phyloP scores from a whole-genome alignment of 2,888 invertebrate species.

The Sphinx pinastri region DNA sequence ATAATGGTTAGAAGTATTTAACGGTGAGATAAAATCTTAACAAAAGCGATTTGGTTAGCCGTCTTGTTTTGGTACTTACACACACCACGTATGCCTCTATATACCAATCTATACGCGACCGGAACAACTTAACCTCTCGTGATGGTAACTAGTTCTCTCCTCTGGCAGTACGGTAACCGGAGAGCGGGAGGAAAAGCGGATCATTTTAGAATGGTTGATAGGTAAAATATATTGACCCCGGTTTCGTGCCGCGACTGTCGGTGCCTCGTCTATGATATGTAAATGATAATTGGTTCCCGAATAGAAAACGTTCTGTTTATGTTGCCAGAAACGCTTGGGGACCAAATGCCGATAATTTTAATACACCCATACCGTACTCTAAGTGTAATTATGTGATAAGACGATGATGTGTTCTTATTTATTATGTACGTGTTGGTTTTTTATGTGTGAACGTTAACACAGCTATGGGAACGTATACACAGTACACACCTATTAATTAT shows the following conservation, averaged over 20 bases:
- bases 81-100: conserved; percentile 76
- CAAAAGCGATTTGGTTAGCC: conserved; percentile 82
- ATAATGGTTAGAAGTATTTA: conserved; percentile 82
- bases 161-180: conserved; percentile 38
- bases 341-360: conserved; percentile 70
- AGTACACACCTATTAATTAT: conserved; percentile 13
- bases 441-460: conserved; percentile 41
- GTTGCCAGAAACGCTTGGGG: conserved; percentile 66
- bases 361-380: conserved; percentile 61
- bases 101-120: conserved; percentile 68
- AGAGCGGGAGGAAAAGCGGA: conserved; percentile 50
- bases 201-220: conserved; percentile 60
- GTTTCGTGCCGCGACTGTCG: conserved; percentile 77
- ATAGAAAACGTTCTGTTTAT: conserved; percentile 79
- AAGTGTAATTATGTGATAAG: conserved; percentile 66
- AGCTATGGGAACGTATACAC: conserved; percentile 32
- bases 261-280: conserved; percentile 80
- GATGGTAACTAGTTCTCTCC: conserved; percentile 44
- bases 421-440: conserved; percentile 44
- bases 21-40: conserved; percentile 82
- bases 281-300: conserved; percentile 82
- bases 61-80: conserved; percentile 80
- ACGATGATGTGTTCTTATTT: conserved; percentile 55
- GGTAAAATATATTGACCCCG: conserved; percentile 80
- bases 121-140: conserved; percentile 54